Conservation (phyloP, 2,888 invertebrate species). For the Isotomurus palustris region DNA sequence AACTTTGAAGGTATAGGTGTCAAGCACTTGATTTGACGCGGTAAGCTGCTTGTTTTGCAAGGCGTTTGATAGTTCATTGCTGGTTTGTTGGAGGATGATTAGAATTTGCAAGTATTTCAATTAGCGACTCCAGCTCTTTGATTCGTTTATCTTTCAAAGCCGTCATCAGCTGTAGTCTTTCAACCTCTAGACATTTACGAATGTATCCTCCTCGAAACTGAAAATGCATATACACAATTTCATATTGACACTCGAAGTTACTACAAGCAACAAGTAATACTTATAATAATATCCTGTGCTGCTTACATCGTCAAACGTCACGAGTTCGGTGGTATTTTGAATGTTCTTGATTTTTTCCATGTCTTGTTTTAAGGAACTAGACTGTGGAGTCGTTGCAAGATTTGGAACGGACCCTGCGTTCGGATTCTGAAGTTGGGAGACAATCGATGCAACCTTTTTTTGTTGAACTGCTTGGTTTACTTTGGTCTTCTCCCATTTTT, state of each 20-base stretch:
- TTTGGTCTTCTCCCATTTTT: conserved; percentile 45
- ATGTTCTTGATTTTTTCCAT: conserved; percentile 40
- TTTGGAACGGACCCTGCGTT: conserved; percentile 28
- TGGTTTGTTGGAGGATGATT: no score
- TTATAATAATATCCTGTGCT: background rate
- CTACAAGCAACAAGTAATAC: background rate
- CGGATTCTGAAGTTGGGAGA: conserved; percentile 42
- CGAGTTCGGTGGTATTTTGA: conserved; percentile 38
- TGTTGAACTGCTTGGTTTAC: conserved; percentile 45
- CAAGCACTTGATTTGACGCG: no score
- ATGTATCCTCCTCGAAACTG: conserved; percentile 72
- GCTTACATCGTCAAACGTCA: conserved; percentile 44
- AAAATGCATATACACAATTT: conserved; percentile 43
- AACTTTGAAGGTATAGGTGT: no score
- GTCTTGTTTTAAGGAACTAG: conserved; percentile 16
- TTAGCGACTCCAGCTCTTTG: conserved; percentile 71
- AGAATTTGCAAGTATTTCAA: conserved; percentile 38
- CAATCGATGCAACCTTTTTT: conserved; percentile 44
- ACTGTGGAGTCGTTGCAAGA: background rate
- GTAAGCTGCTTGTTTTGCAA: no score
- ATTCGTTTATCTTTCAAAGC: conserved; percentile 73
- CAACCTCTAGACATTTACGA: conserved; percentile 72
- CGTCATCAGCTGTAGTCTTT: conserved; percentile 70
- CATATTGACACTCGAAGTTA: no score
- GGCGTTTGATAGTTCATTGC: no score